Evolutionary conservation across 2,888 invertebrate species (phyloP).

Genomic region (Tetrapedia diversipes): DNA sequence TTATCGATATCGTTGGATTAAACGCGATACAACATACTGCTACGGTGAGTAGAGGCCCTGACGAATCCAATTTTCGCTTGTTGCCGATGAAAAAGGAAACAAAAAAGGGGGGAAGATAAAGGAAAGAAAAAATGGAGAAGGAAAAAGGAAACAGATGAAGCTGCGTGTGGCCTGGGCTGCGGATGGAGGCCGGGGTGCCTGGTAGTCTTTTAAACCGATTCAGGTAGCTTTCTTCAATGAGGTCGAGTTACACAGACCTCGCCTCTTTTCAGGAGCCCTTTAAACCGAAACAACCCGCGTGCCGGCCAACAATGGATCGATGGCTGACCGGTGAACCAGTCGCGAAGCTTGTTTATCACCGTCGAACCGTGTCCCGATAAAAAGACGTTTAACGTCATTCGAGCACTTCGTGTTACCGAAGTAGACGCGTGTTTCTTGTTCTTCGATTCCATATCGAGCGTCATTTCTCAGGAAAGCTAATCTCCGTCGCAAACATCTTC

Average conservation of each 20-base stretch:
- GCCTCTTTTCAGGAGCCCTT: slow-evolving; percentile 25
- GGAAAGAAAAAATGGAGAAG: background rate
- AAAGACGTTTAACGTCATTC: slow-evolving; percentile 1
- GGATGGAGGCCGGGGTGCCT: too few relatives aligned
- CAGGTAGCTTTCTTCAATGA: slow-evolving; percentile 38
- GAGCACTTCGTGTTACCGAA: too few relatives aligned
- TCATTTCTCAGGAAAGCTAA: too few relatives aligned
- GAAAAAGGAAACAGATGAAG: background rate
- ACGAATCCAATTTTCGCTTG: slow-evolving; percentile 14
- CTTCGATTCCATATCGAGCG: too few relatives aligned
- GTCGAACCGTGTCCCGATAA: slow-evolving; percentile 9
- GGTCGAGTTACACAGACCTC: slow-evolving; percentile 38
- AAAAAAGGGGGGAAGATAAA: background rate
- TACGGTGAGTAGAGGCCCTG: background rate
- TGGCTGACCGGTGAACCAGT: slow-evolving; percentile 22
- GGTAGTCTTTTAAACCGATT: slow-evolving; percentile 33
- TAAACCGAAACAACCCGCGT: slow-evolving; percentile 45
- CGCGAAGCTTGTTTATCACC: background rate
- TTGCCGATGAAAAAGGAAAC: background rate
- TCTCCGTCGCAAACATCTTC: too few relatives aligned
- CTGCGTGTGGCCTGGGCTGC: background rate
- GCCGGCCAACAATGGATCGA: slow-evolving; percentile 42
- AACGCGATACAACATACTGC: slow-evolving; percentile 11
- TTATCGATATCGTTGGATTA: slow-evolving; percentile 35
- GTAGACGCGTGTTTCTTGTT: too few relatives aligned